phyloP scores from a whole-genome alignment of 2,113 vertebrate genomes.

The Chlamydotis undulata region DNA sequence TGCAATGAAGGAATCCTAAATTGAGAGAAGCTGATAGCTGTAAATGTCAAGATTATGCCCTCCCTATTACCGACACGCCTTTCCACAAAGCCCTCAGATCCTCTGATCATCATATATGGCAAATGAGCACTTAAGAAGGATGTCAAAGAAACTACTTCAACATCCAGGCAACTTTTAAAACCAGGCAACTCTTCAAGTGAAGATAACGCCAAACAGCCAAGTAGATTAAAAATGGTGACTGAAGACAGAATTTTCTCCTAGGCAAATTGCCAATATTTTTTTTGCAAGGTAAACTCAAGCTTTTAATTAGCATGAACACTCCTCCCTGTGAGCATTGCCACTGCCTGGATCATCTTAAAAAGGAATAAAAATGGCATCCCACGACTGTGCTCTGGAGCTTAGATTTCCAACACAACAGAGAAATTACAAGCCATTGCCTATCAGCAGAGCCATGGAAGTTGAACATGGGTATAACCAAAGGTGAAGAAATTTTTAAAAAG shows the following conservation, averaged over 20 bases:
- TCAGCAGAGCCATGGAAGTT: background rate
- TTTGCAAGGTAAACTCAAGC: constrained; percentile 46
- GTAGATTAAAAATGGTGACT: constrained; percentile 58
- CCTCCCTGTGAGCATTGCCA: constrained; percentile 13
- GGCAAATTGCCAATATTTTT: constrained; percentile 49
- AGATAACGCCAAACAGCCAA: constrained; percentile 16
- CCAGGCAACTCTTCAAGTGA: constrained; percentile 20
- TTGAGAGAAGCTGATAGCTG: background rate
- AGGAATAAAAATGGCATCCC: constrained; percentile 41
- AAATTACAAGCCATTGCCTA: background rate
- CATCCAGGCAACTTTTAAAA: constrained; percentile 45
- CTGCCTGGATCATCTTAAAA: constrained; percentile 33
- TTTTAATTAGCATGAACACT: constrained; percentile 68
- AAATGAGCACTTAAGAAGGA: constrained; percentile 26
- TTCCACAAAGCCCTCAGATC: background rate
- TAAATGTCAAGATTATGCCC: constrained; percentile 25
- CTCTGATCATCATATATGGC: constrained; percentile 29
- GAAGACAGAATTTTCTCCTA: constrained; percentile 26
- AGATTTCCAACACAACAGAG: background rate
- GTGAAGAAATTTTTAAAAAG: background rate
- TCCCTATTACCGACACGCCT: background rate
- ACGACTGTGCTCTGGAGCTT: background rate
- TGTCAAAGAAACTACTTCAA: constrained; percentile 32
- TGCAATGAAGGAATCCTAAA: background rate
- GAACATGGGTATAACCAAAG: background rate